These are phyloP conservation scores for Ceratotherium simum DNA, from an alignment of 2,113 vertebrate genomes.

Conservation along the genomic window DNA sequence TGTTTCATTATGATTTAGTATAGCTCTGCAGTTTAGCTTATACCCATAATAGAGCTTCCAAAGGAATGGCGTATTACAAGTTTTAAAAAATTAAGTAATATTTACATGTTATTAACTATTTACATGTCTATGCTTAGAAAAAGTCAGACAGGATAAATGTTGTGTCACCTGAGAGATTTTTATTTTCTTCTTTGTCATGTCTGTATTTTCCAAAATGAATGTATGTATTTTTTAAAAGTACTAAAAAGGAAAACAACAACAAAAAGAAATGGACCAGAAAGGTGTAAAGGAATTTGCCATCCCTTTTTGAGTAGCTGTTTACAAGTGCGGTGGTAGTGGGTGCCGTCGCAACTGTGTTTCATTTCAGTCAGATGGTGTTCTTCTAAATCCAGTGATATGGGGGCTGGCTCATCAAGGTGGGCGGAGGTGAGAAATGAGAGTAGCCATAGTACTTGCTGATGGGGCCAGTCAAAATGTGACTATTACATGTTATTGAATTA, in stretches of 20 bases:
- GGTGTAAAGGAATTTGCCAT: not conserved
- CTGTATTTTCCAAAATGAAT: slow-evolving; percentile 21
- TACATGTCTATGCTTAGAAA: not conserved
- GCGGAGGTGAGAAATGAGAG: slow-evolving; percentile 17
- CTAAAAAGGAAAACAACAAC: not conserved
- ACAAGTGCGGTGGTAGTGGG: not conserved
- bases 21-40: not conserved
- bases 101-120: slow-evolving; percentile 18
- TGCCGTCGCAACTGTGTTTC: not conserved
- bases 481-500: slow-evolving; percentile 1
- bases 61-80: not conserved
- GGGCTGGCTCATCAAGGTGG: not conserved
- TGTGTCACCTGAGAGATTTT: slow-evolving; percentile 25
- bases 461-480: not conserved
- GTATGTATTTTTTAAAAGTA: not conserved
- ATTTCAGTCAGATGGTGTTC: not conserved
- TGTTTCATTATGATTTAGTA: not conserved
- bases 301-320: not conserved
- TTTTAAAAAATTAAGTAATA: not conserved
- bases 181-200: slow-evolving; percentile 43
- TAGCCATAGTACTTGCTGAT: not conserved
- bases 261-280: not conserved
- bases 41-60: not conserved
- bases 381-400: not conserved
- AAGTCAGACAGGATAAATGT: not conserved